phyloP scores from a whole-genome alignment of 2,797 vertebrate genomes.

The Distichodus sexfasciatus region DNA sequence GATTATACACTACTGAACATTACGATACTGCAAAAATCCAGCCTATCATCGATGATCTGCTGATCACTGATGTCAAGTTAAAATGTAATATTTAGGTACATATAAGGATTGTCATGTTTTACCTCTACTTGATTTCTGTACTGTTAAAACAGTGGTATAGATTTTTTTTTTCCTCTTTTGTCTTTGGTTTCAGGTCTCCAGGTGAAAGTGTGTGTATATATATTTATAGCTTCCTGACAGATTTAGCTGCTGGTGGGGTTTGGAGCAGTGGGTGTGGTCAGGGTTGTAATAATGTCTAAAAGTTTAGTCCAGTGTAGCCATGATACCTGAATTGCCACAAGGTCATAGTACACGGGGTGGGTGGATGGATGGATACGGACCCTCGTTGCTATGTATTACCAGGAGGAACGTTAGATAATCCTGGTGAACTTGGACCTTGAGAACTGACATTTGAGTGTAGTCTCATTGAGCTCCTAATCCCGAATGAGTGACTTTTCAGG shows the following conservation, averaged over 20 bases:
- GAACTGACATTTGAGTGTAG: slow-evolving; percentile 16
- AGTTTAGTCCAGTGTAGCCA: slow-evolving; percentile 28
- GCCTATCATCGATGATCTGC: slow-evolving; percentile 11
- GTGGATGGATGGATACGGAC: not conserved
- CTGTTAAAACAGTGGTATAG: slow-evolving; percentile 8
- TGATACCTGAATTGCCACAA: slow-evolving; percentile 24
- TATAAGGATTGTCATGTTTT: slow-evolving; percentile 11
- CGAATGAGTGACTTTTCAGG: slow-evolving; percentile 61
- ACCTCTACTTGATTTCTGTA: not conserved
- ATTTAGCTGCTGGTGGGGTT: slow-evolving; percentile 43
- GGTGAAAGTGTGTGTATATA: slow-evolving; percentile 42
- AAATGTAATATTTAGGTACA: slow-evolving; percentile 21
- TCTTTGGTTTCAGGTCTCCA: slow-evolving; percentile 39
- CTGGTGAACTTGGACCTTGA: slow-evolving; percentile 32
- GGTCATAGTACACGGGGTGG: slow-evolving; percentile 9
- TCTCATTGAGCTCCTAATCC: slow-evolving; percentile 45
- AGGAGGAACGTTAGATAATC: slow-evolving; percentile 25
- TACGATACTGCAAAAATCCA: not conserved
- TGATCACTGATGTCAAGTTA: not conserved
- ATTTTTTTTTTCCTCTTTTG: slow-evolving; percentile 3
- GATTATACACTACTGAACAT: slow-evolving; percentile 41
- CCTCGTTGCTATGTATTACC: slow-evolving; percentile 11
- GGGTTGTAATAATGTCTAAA: slow-evolving; percentile 31
- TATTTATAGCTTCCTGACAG: slow-evolving; percentile 52
- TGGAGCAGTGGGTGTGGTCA: slow-evolving; percentile 34